Conservation (phyloP, 1,140 invertebrate species). For the Eubasilissa regina region DNA sequence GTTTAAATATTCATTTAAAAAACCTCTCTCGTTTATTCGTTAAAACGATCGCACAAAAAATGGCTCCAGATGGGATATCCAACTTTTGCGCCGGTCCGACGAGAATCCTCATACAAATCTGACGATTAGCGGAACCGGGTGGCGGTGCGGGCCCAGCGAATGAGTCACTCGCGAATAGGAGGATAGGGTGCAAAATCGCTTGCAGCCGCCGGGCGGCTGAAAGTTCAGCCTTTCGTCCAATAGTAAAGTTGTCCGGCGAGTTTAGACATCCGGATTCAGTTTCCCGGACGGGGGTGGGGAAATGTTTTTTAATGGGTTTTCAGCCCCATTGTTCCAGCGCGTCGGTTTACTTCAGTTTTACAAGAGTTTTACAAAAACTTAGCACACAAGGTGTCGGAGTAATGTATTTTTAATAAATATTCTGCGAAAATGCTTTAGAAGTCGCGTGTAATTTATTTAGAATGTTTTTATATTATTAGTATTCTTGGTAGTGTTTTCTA, state of each 20-base stretch:
- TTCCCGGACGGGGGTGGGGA: constrained; percentile 1
- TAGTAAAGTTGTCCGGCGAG: constrained; percentile 4
- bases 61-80: background rate
- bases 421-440: no score
- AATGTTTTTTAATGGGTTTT: constrained; percentile 26
- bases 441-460: no score
- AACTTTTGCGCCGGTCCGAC: background rate
- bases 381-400: no score
- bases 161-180: background rate
- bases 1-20: no score
- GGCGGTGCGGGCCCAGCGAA: background rate
- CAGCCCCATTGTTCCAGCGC: constrained; percentile 2
- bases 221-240: constrained; percentile 26
- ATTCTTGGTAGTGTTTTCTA: no score
- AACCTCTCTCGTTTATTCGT: no score
- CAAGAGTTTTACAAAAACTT: no score
- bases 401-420: no score
- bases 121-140: constrained; percentile 44
- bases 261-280: constrained; percentile 25
- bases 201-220: background rate
- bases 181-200: constrained; percentile 2
- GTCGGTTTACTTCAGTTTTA: background rate
- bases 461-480: no score
- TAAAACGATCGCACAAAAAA: background rate
- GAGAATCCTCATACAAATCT: constrained; percentile 55